Evolutionary conservation across 2,888 invertebrate genomes (phyloP).

Genomic region (Drosophila stalkeri): DNA sequence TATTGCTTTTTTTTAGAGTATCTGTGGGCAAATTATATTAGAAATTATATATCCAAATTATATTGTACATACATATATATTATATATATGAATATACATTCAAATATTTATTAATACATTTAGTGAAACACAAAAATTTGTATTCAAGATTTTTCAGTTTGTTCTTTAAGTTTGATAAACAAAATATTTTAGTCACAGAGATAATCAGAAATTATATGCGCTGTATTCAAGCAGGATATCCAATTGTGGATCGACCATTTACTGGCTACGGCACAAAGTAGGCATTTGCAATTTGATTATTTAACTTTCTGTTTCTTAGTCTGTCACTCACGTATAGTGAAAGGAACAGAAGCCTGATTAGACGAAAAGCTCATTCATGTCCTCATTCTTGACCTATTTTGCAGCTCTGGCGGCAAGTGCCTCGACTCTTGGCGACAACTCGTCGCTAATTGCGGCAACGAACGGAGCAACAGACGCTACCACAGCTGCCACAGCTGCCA

Average conservation of each 20-base stretch:
- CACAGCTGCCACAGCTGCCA: slow-evolving; percentile 1
- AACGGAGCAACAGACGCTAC: slow-evolving; percentile 26
- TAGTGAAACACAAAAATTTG: no score
- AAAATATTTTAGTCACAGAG: no score
- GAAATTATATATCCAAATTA: no score
- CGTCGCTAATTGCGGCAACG: slow-evolving; percentile 60
- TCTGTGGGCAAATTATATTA: no score
- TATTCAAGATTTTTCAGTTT: no score
- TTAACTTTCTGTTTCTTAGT: background rate
- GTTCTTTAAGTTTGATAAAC: no score
- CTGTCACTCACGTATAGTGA: background rate
- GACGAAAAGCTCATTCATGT: slow-evolving; percentile 34
- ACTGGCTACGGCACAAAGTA: slow-evolving; percentile 6
- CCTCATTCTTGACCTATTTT: slow-evolving; percentile 67
- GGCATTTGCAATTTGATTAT: slow-evolving; percentile 17
- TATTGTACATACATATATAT: no score
- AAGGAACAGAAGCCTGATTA: slow-evolving; percentile 11
- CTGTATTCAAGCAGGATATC: background rate
- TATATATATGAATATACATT: no score
- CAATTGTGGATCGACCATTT: background rate
- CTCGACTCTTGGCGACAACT: slow-evolving; percentile 50
- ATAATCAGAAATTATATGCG: no score
- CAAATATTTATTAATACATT: no score
- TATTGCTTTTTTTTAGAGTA: no score
- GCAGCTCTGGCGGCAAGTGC: slow-evolving; percentile 76